A percentile compares a stretch with the other conserved stretches of the same genome.
phyloP scores from a whole-genome alignment of 1,140 invertebrate species.

The Caenorhabditis latens region DNA sequence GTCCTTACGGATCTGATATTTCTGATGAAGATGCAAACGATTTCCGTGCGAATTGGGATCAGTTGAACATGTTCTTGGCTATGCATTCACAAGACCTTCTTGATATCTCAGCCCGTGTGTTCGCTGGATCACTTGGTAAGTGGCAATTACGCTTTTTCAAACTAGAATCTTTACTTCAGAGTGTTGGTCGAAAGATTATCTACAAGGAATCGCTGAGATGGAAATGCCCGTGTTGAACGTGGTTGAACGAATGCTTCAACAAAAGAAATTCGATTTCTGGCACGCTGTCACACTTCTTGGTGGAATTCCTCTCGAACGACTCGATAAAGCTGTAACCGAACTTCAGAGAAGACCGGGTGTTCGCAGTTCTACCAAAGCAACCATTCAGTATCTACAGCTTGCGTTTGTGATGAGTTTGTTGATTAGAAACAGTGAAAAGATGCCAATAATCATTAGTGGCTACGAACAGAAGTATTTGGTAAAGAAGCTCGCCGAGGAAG shows the following conservation, averaged over 20 bases:
- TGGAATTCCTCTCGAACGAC: background rate
- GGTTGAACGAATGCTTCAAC: constrained; percentile 24
- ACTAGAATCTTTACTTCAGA: background rate
- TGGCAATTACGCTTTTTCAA: background rate
- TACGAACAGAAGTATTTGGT: constrained; percentile 44
- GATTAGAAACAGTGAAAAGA: background rate
- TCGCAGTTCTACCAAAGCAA: constrained; percentile 5
- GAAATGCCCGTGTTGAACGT: background rate
- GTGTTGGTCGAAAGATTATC: constrained; percentile 21
- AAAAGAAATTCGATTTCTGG: constrained; percentile 46
- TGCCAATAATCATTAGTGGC: background rate
- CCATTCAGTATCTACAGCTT: constrained; percentile 18
- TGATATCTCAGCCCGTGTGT: constrained; percentile 27
- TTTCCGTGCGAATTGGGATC: constrained; percentile 20
- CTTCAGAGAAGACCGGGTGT: constrained; percentile 26
- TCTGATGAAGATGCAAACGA: constrained; percentile 1
- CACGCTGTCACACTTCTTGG: constrained; percentile 26
- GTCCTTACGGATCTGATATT: constrained; percentile 24
- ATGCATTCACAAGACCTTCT: constrained; percentile 42
- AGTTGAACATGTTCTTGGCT: constrained; percentile 26
- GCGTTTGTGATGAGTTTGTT: constrained; percentile 33
- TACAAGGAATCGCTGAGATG: background rate
- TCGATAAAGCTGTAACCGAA: background rate
- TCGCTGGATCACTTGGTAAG: constrained; percentile 29
- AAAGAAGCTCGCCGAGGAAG: constrained; percentile 24